Percentiles rank a stretch among this genome's conserved stretches.
Conservation (phyloP, 2,888 invertebrate species). For the Acronicta aceris region DNA sequence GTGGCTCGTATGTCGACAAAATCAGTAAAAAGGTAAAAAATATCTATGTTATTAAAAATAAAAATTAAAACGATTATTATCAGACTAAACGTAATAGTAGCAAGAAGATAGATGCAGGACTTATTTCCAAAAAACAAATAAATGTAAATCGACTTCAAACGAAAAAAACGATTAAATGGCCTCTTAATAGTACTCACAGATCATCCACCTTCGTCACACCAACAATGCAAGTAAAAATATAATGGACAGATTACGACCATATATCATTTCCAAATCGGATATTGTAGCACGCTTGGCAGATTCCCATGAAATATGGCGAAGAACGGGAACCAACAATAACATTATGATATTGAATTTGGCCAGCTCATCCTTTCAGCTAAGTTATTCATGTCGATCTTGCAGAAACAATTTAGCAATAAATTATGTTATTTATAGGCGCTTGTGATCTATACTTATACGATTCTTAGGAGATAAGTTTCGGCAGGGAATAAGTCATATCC, state of each 20-base stretch:
- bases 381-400: constrained; percentile 42
- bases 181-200: neutral
- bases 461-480: neutral
- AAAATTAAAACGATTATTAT: no score
- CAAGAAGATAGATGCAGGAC: no score
- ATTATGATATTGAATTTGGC: constrained; percentile 48
- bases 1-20: no score
- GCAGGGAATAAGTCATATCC: constrained; percentile 9
- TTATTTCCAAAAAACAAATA: no score
- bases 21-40: no score
- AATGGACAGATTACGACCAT: constrained; percentile 39
- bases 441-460: neutral
- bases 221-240: constrained; percentile 33
- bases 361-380: constrained; percentile 39
- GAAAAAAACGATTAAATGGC: neutral
- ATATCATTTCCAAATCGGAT: constrained; percentile 42
- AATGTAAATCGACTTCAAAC: neutral
- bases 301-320: constrained; percentile 46
- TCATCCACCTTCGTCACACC: constrained; percentile 22
- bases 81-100: no score
- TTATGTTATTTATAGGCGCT: constrained; percentile 37
- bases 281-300: constrained; percentile 45
- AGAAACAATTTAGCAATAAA: constrained; percentile 42
- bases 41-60: no score
- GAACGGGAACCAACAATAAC: constrained; percentile 46